Conservation (phyloP, 1,140 invertebrate species). For the Halesus radiatus region DNA sequence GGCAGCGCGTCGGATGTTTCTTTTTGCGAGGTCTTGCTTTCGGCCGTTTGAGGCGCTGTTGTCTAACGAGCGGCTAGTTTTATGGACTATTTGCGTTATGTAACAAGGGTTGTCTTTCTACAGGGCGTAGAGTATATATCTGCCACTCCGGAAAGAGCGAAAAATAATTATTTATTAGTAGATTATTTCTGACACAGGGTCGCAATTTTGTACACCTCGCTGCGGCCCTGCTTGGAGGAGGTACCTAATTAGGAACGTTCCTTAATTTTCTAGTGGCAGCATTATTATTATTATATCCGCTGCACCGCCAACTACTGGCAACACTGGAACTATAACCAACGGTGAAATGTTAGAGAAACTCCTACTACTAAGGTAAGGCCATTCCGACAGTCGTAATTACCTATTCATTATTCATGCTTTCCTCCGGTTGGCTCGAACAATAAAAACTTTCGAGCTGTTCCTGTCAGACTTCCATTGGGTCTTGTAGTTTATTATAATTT, state of each 20-base stretch:
- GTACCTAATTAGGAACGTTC: not conserved
- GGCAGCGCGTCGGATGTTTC: too few species aligned
- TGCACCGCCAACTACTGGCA: not conserved
- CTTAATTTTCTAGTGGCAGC: not conserved
- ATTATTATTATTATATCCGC: not conserved
- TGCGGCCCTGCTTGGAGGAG: not conserved
- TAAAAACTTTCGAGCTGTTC: conserved; percentile 1
- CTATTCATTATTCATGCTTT: not conserved
- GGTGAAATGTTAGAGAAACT: not conserved
- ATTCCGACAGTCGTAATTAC: not conserved
- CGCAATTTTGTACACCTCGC: too few species aligned
- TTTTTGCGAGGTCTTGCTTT: too few species aligned
- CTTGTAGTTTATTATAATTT: not conserved
- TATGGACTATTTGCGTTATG: too few species aligned
- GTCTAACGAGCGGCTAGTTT: too few species aligned
- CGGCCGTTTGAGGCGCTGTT: too few species aligned
- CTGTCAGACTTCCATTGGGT: not conserved
- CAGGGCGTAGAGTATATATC: too few species aligned
- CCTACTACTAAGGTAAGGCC: too few species aligned
- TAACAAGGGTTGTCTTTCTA: too few species aligned
- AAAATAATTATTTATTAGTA: too few species aligned
- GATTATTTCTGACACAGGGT: too few species aligned
- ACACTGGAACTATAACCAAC: not conserved
- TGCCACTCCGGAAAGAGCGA: too few species aligned
- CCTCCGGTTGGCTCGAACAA: not conserved